A percentile compares a stretch with the other conserved stretches of the same genome.
Conservation (phyloP, 2,888 invertebrate species). For the Trisateles emortualis region DNA sequence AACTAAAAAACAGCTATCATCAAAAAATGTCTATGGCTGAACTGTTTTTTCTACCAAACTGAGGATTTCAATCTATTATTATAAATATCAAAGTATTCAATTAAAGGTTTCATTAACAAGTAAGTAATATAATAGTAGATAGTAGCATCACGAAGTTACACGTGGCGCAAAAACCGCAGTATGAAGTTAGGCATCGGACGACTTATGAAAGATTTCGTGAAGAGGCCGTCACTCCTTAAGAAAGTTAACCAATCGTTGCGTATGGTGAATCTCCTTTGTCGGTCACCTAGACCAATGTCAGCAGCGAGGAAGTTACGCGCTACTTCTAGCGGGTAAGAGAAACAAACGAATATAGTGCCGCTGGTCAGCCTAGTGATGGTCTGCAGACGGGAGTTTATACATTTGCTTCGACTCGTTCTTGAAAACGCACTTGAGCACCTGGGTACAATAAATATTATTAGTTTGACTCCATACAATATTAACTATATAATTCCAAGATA, state of each 20-base stretch:
- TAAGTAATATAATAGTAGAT: no score
- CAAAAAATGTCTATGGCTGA: no score
- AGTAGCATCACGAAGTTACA: no score
- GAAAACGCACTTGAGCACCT: conserved; percentile 14
- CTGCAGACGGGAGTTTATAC: not conserved
- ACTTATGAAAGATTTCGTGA: conserved; percentile 20
- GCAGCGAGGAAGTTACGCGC: conserved; percentile 9
- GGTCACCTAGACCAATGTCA: conserved; percentile 12
- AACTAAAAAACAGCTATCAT: no score
- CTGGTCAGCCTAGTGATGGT: not conserved
- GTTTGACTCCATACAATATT: no score
- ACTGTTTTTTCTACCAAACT: no score
- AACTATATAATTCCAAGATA: no score
- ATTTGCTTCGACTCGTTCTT: conserved; percentile 11
- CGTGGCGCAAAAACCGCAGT: conserved; percentile 1
- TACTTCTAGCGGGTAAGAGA: conserved; percentile 17
- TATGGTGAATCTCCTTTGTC: conserved; percentile 3
- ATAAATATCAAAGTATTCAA: no score
- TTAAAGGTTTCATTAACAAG: no score
- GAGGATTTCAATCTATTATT: not conserved
- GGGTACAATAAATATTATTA: not conserved
- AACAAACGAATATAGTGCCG: conserved; percentile 13
- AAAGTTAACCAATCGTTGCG: conserved; percentile 5
- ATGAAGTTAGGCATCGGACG: conserved; percentile 20
- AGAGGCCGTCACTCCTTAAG: conserved; percentile 9